Conservation (phyloP, 1,140 invertebrate genomes). For the Xylocopa sonorina region DNA sequence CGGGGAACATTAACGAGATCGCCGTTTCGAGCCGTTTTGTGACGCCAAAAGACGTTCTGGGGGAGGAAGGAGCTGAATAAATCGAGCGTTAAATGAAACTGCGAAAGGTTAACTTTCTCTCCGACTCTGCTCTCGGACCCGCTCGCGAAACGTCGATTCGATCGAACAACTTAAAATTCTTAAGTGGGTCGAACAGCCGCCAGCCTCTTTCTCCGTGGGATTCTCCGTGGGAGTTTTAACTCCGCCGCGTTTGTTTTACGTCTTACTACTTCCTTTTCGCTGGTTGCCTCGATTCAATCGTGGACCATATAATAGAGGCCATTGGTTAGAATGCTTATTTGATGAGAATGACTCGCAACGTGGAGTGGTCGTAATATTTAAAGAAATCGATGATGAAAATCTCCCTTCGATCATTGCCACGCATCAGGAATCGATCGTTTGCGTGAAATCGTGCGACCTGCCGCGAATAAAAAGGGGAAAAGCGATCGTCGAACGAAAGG, state of each 20-base stretch:
- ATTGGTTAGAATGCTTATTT: neutral
- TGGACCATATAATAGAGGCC: neutral
- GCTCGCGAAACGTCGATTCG: conserved; percentile 15
- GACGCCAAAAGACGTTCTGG: neutral
- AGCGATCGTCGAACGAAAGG: conserved; percentile 13
- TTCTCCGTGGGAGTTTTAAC: neutral
- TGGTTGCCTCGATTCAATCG: neutral
- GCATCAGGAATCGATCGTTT: conserved; percentile 45
- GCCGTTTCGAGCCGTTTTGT: neutral
- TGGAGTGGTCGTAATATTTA: too few species aligned
- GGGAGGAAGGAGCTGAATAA: neutral
- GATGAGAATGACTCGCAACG: neutral
- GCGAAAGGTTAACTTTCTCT: conserved; percentile 1
- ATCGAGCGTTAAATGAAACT: conserved; percentile 18
- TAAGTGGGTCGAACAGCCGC: neutral
- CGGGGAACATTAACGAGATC: neutral
- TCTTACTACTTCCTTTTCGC: neutral
- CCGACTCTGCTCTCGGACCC: neutral
- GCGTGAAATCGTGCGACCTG: conserved; percentile 8
- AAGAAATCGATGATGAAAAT: too few species aligned
- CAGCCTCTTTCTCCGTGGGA: neutral
- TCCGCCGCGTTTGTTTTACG: neutral
- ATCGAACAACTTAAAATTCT: conserved; percentile 20
- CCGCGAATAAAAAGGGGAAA: neutral
- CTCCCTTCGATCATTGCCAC: conserved; percentile 23